Evolutionary conservation across 2,113 vertebrate species (phyloP).

Genomic region (Suricata suricatta): DNA sequence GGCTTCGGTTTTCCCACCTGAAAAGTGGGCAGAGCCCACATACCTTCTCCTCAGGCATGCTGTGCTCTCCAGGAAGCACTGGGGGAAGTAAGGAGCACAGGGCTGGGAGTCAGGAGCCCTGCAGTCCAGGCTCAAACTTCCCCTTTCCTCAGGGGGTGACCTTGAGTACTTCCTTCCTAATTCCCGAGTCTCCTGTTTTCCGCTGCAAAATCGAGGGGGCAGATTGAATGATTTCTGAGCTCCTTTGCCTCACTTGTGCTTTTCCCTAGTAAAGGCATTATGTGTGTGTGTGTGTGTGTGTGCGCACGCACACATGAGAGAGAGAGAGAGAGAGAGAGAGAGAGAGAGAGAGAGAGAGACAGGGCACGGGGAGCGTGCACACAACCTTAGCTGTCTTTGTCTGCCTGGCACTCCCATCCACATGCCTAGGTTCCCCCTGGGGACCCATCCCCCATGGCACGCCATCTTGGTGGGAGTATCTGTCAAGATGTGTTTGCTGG

Average conservation of each 20-base stretch:
- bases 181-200: neutral
- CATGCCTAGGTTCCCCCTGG: neutral
- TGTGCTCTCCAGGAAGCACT: neutral
- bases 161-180: neutral
- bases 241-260: neutral
- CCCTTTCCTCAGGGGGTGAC: neutral
- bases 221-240: neutral
- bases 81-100: neutral
- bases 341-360: neutral
- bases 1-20: neutral
- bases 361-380: rapidly evolving
- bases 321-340: neutral
- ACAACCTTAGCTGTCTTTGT: neutral
- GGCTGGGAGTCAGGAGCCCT: neutral
- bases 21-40: neutral
- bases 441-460: neutral
- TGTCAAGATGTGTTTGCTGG: neutral
- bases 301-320: too few relatives aligned
- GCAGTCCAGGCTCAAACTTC: neutral
- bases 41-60: neutral
- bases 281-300: neutral
- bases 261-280: neutral
- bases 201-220: neutral
- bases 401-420: too few relatives aligned
- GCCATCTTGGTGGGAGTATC: neutral